phyloP scores from a whole-genome alignment of 2,888 invertebrate genomes.

The Hyppa rectilinea region DNA sequence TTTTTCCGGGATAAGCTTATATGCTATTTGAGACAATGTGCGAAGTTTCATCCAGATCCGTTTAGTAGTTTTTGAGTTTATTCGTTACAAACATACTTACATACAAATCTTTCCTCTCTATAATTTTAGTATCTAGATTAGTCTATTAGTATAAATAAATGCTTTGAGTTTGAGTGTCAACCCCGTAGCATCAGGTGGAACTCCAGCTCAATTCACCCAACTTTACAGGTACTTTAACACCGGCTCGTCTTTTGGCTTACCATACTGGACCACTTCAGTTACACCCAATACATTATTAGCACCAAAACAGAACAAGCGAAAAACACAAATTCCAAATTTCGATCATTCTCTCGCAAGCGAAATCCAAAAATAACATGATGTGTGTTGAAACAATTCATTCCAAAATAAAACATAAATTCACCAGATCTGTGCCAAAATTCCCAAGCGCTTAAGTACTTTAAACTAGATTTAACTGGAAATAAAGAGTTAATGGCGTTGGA shows the following conservation, averaged over 20 bases:
- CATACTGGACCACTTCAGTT: background rate
- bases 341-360: conserved; percentile 13
- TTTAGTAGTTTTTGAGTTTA: too few relatives aligned
- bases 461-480: background rate
- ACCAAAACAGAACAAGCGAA: conserved; percentile 15
- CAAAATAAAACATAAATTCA: conserved; percentile 55
- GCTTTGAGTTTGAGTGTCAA: too few relatives aligned
- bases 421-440: conserved; percentile 49
- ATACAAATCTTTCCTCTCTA: too few relatives aligned
- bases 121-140: too few relatives aligned
- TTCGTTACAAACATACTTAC: too few relatives aligned
- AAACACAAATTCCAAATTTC: conserved; percentile 13
- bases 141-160: too few relatives aligned
- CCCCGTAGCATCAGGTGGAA: background rate
- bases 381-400: conserved; percentile 50
- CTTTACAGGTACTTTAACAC: background rate
- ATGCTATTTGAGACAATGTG: too few relatives aligned
- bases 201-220: background rate
- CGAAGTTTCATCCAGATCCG: too few relatives aligned
- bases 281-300: background rate
- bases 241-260: background rate
- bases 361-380: conserved; percentile 42
- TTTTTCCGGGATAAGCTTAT: too few relatives aligned
- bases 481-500: too few relatives aligned
- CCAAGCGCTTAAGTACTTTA: background rate